Percentiles rank a stretch among this genome's conserved stretches.
Conservation (phyloP, 2,113 vertebrate species). For the Epinephelus moara region DNA sequence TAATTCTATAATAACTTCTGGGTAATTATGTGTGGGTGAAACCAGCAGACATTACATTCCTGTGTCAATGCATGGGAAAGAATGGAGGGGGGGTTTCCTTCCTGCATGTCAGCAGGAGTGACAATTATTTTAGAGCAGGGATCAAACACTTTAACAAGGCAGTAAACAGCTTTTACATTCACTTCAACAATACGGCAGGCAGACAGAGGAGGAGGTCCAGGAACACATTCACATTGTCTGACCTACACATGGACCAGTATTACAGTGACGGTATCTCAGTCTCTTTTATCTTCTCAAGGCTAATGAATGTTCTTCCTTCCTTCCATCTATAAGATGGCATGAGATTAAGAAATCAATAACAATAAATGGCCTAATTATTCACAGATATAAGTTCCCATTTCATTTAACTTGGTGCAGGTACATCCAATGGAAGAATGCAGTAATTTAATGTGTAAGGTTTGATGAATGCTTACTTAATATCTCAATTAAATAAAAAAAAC, state of each 20-base stretch:
- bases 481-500: background rate
- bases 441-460: background rate
- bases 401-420: background rate
- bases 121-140: conserved; percentile 53
- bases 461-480: background rate
- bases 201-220: conserved; percentile 36
- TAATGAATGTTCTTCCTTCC: background rate
- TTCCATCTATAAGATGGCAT: background rate
- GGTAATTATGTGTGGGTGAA: background rate
- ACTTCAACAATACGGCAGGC: conserved; percentile 47
- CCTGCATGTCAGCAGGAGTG: conserved; percentile 51
- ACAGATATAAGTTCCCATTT: background rate
- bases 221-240: background rate
- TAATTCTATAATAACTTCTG: too few species aligned
- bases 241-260: background rate
- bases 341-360: background rate
- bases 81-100: conserved; percentile 31
- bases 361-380: background rate
- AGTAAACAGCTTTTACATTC: conserved; percentile 57
- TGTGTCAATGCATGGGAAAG: conserved; percentile 25
- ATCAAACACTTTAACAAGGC: conserved; percentile 65
- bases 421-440: background rate
- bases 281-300: background rate
- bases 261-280: background rate
- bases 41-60: conserved; percentile 13